Evolutionary conservation across 1,140 invertebrate species (phyloP).

Genomic region (Cryptotermes secundus): DNA sequence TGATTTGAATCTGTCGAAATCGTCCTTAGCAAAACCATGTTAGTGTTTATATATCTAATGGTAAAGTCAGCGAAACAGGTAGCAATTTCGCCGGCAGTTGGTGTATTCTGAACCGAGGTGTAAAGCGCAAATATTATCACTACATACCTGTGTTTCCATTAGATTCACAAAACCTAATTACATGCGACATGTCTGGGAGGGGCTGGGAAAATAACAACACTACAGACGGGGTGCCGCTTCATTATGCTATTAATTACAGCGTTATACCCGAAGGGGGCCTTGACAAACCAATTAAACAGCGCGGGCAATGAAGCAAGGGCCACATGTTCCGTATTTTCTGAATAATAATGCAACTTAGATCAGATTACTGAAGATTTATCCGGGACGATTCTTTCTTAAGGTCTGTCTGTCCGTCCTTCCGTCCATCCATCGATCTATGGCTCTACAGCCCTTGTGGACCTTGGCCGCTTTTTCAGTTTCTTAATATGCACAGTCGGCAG

Average conservation of each 20-base stretch:
- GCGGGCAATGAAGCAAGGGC: background rate
- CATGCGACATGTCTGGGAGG: background rate
- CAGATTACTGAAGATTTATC: too few relatives aligned
- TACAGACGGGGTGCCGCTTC: background rate
- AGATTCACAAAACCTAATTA: conserved; percentile 12
- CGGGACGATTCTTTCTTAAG: too few relatives aligned
- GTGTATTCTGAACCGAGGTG: background rate
- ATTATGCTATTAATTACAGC: conserved; percentile 13
- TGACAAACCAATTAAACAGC: conserved; percentile 8
- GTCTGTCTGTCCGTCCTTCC: too few relatives aligned
- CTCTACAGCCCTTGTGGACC: too few relatives aligned
- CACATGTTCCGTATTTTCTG: too few relatives aligned
- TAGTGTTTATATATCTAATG: background rate
- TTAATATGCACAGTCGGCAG: too few relatives aligned
- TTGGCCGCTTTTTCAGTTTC: too few relatives aligned
- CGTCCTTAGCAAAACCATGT: background rate
- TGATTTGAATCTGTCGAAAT: background rate
- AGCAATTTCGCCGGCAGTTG: background rate
- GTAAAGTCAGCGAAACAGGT: background rate
- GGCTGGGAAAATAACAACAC: conserved; percentile 11
- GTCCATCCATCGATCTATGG: too few relatives aligned
- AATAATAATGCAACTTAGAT: too few relatives aligned
- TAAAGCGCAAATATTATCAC: conserved; percentile 7
- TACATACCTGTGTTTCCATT: conserved; percentile 13
- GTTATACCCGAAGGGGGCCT: background rate